Percentiles rank a stretch among this genome's conserved stretches.
These are phyloP conservation scores for Julus scandinavius DNA, from an alignment of 2,888 invertebrate genomes.

Conservation along the genomic window DNA sequence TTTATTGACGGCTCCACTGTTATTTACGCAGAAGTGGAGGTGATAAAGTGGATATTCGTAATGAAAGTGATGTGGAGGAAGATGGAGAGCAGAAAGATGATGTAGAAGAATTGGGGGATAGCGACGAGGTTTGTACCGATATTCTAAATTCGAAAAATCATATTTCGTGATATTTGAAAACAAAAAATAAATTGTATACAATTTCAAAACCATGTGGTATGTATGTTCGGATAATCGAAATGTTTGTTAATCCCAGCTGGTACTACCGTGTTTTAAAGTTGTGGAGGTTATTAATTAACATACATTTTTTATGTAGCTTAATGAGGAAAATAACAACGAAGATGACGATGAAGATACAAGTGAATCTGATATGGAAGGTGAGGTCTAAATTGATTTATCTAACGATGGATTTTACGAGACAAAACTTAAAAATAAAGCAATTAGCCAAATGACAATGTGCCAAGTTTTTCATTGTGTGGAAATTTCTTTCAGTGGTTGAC, in stretches of 20 bases:
- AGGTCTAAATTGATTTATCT: slow-evolving; percentile 55
- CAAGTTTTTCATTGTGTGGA: no score
- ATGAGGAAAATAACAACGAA: slow-evolving; percentile 20
- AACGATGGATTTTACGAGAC: no score
- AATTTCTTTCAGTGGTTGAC: background rate
- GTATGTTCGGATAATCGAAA: no score
- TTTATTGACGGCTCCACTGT: background rate
- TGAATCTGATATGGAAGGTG: slow-evolving; percentile 61
- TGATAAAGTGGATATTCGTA: background rate
- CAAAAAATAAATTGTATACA: no score
- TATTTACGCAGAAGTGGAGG: background rate
- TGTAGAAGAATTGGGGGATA: background rate
- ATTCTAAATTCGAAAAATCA: background rate
- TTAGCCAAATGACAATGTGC: no score
- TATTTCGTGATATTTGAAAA: no score
- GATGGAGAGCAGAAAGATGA: background rate
- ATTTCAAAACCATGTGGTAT: no score
- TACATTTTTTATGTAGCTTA: background rate
- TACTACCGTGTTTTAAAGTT: no score
- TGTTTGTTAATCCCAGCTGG: no score
- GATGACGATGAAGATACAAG: slow-evolving; percentile 54
- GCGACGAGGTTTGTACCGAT: background rate
- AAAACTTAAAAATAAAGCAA: no score
- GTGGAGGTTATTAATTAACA: no score
- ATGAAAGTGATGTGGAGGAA: background rate